A percentile compares a stretch with the other conserved stretches of the same genome.
These are phyloP conservation scores for Mactromeris polynyma DNA, from an alignment of 2,888 invertebrate species.

Conservation along the genomic window DNA sequence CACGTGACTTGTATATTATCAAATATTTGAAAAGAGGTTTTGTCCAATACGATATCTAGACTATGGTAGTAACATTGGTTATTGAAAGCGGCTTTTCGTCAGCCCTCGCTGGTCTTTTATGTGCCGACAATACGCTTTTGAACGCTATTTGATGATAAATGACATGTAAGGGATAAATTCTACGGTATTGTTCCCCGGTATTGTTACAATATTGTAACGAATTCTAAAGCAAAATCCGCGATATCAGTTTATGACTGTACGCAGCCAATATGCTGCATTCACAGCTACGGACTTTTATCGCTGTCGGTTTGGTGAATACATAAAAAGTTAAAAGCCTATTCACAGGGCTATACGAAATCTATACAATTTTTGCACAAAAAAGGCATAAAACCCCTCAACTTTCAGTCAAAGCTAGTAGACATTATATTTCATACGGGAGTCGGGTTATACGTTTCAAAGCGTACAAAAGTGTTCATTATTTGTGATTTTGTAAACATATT, in stretches of 20 bases:
- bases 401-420: constrained; percentile 9
- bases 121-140: constrained; percentile 55
- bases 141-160: constrained; percentile 61
- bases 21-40: constrained; percentile 69
- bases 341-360: constrained; percentile 56
- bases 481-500: not conserved
- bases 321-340: constrained; percentile 59
- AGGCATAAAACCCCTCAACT: constrained; percentile 46
- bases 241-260: constrained; percentile 58
- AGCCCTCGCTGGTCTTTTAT: constrained; percentile 39
- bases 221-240: constrained; percentile 61
- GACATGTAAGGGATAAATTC: constrained; percentile 65
- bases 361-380: constrained; percentile 61
- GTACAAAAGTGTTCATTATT: not conserved
- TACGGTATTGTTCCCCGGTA: constrained; percentile 57
- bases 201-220: constrained; percentile 70
- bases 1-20: constrained; percentile 67
- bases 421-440: not conserved
- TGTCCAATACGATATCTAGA: constrained; percentile 54
- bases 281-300: constrained; percentile 60
- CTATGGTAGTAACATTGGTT: constrained; percentile 29
- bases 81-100: constrained; percentile 46
- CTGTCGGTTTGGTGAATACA: constrained; percentile 49
- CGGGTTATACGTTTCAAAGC: not conserved
- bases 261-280: constrained; percentile 54